Conservation (phyloP, 2,113 vertebrate species). For the Catharus fuscescens region DNA sequence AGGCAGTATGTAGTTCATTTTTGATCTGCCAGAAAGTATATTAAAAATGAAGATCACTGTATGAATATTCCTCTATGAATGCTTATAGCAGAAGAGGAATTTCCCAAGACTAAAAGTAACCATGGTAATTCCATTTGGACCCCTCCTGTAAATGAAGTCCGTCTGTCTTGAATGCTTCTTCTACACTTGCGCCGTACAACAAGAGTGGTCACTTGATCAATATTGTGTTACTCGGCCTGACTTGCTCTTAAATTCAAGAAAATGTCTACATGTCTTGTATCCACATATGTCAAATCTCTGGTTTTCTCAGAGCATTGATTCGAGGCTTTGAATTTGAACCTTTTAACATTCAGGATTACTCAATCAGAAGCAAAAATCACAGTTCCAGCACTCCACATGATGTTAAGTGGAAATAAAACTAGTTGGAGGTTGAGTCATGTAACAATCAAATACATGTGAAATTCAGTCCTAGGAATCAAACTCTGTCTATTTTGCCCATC, state of each 20-base stretch:
- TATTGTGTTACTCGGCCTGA: background rate
- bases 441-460: slow-evolving; percentile 29
- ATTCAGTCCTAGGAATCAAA: slow-evolving; percentile 14
- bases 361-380: background rate
- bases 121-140: slow-evolving; percentile 26
- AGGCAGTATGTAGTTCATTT: slow-evolving; percentile 66
- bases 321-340: background rate
- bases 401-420: slow-evolving; percentile 25
- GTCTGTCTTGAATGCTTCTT: background rate
- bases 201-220: background rate
- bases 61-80: slow-evolving; percentile 41
- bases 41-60: slow-evolving; percentile 53
- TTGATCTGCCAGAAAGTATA: slow-evolving; percentile 66
- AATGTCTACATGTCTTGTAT: background rate
- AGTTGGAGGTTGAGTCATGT: background rate
- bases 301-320: background rate
- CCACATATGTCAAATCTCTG: background rate
- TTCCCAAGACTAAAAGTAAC: slow-evolving; percentile 42
- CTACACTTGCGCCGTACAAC: background rate
- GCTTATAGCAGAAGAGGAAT: slow-evolving; percentile 41
- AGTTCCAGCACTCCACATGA: background rate
- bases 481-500: slow-evolving; percentile 12
- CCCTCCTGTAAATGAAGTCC: background rate
- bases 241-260: background rate
- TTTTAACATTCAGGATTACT: background rate